Evolutionary conservation across 2,797 vertebrate genomes (phyloP), one percentile per base, ranked within the genome.

Genomic region (Oryzias dopingdopingensis): DNA sequence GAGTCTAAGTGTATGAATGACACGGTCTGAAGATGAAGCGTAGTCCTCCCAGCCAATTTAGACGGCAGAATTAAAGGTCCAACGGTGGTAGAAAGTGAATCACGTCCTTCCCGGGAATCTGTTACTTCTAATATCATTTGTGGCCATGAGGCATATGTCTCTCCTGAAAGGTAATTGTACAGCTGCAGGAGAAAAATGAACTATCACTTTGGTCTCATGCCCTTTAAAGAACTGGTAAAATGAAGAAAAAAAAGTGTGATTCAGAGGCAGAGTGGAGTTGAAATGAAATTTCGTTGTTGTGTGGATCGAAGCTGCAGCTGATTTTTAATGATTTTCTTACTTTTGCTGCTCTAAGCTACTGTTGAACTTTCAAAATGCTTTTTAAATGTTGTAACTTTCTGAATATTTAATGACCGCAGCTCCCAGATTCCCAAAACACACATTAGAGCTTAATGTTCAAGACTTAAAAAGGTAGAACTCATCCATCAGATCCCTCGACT

Each of bases 31-130:
- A 67, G 78, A 93, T 92, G 91, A 90, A 93, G 90, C 55, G 37
- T 57, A 45, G 22, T 86, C 79, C 88, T 90, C 82, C 86, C 76
- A 81, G 86, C 85, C 87, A 90, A 93, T 91, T 93, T 90, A 86
- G 66, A 81, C 82, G 60, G 87, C 84, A 86, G 87, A 90, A 90
- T 87, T 88, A 87, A 86, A 90, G 85, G 87, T 85, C 79, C 77
- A 61, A 23, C 76, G 83, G 84, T 73, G 70, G 79, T 86, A 83
- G 89, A 63, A 77, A 85, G 73, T 87, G 82, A 93, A 85, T 91
- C 84, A 75, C 67, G 71, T 90, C 88, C 79, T 74, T 82, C 86
- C 82, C 77, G 66, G 80, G 90, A 76, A 88, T 82, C 69, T 83
- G 70, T 77, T 81, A 86, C 79, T 72, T 84, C 76, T 68, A 72